A percentile compares a stretch with the other conserved stretches of the same genome.
Evolutionary conservation across 2,797 vertebrate species (phyloP).

Genomic region (Lophius americanus): DNA sequence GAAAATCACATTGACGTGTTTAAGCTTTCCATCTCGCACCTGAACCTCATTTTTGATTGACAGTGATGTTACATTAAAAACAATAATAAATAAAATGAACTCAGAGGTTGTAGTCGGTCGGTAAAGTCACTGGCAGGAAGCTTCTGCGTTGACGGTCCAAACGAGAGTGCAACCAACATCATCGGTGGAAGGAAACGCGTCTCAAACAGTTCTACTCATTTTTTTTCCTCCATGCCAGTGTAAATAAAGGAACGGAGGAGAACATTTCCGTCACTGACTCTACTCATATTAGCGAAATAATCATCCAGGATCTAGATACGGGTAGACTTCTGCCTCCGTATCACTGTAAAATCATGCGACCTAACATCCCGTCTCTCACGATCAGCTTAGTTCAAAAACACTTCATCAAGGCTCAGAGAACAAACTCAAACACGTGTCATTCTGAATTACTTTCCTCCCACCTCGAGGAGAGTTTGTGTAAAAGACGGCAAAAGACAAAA

Average conservation of each 20-base stretch:
- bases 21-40: conserved; percentile 5
- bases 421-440: conserved; percentile 5
- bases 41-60: conserved; percentile 1
- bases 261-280: not conserved
- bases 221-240: not conserved
- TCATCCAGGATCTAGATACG: not conserved
- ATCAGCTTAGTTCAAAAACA: conserved; percentile 16
- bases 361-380: not conserved
- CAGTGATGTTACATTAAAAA: not conserved
- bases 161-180: conserved; percentile 21
- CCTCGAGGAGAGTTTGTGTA: conserved; percentile 22
- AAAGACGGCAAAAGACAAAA: conserved; percentile 43
- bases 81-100: not conserved
- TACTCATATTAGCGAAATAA: conserved; percentile 19
- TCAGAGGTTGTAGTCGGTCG: conserved; percentile 9
- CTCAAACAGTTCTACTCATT: conserved; percentile 11
- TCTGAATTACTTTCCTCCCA: conserved; percentile 41
- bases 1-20: conserved; percentile 7
- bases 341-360: not conserved
- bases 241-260: not conserved
- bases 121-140: conserved; percentile 35
- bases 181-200: conserved; percentile 36
- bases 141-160: conserved; percentile 31
- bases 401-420: not conserved
- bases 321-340: conserved; percentile 7